Evolutionary conservation across 2,888 invertebrate genomes (phyloP), one percentile per base, ranked within the genome.

Genomic region (Dryobota labecula): DNA sequence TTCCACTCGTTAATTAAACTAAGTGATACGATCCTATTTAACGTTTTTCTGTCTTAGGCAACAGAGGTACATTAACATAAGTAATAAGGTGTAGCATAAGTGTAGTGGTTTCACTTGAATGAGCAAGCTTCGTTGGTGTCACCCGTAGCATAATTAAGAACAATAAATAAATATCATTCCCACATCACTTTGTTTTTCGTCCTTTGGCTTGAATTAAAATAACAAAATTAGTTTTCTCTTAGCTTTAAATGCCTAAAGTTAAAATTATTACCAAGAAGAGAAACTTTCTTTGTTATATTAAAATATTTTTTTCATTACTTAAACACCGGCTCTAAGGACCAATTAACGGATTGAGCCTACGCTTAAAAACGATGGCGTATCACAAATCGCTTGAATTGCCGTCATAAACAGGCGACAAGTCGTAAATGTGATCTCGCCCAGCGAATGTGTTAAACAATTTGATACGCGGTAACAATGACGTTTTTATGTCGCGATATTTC

Each of bases 401-500:
- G 89, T 90, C 90, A 90, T 93, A 94, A 94, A 94, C 90, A 86
- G 82, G 87, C 89, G 92, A 92, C 92, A 91, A 89, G 91, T 92
- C 92, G 92, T 94, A 94, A 94, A 93, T 89, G 86, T 78, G 88
- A 87, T 85, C 84, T 87, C 85, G 81, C 84, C 84, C 82, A 87
- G 83, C 91, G 91, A 92, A 94, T 89, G 94, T 94, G 94, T 94
- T 93, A 93, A 94, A 94, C 93, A 94, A 94, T 94, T 94, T 93
- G 94, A 94, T 94, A 93, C 92, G 92, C 91, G 91, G 91, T 91
- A 90, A 90, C 90, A 92, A 90, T 91, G 93, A 93, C 93, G 88
- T 93, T 94, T 94, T 94, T 94, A 95, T 93, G 92, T 89, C 89
- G 89, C 91, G 92, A 94, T 95, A 95, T 95, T 94, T 95, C 90